Evolutionary conservation across 2,113 vertebrate species (phyloP), one percentile per base, ranked within the genome.

Genomic region (Seriola dumerili): DNA sequence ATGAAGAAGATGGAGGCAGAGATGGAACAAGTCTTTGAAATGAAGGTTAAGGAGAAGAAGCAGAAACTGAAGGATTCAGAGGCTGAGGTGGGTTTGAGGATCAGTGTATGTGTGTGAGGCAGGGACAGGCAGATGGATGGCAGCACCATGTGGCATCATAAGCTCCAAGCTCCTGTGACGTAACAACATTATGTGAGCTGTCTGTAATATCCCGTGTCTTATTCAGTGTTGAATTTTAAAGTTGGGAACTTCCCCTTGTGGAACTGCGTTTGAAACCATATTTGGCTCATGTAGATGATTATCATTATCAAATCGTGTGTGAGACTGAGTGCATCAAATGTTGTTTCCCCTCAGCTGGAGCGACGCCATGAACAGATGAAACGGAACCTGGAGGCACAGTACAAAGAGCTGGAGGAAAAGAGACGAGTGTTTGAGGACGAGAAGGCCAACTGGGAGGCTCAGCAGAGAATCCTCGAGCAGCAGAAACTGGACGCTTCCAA

Each of bases 1-100:
- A 96, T 96, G 96, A 96, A 96, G 89, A 96, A 96, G 90, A 96
- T 96, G 96, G 96, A 96, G 91, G 95, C 92, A 0, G 96, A 96
- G 52, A 96, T 96, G 96, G 96, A 96, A 34, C 96, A 96, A n/a
- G 96, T 96, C 54, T 96, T 96, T 85, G 96, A 96, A 68, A 96
- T 96, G 95, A 96, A 96, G 86, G 96, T 96, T 1, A 96, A 96
- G 82, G 96, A 96, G 89, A 96, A 96, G 91, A 96, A 95, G 87
- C 96, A 96, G 87, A 96, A 96, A 74, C 94, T 96, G 89, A 96
- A 96, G 92, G 96, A 96, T 74, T 96, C 96, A 0, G 96, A 96
- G 81, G 95, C 95, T 0, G 96, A 96, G 95, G 96, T 96, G 67
- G 8, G 91, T 85, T 14, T 17, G 4, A 19, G 17, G 40, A 19